phyloP scores from a whole-genome alignment of 2,797 vertebrate species.

The Pipistrellus pipistrellus region DNA sequence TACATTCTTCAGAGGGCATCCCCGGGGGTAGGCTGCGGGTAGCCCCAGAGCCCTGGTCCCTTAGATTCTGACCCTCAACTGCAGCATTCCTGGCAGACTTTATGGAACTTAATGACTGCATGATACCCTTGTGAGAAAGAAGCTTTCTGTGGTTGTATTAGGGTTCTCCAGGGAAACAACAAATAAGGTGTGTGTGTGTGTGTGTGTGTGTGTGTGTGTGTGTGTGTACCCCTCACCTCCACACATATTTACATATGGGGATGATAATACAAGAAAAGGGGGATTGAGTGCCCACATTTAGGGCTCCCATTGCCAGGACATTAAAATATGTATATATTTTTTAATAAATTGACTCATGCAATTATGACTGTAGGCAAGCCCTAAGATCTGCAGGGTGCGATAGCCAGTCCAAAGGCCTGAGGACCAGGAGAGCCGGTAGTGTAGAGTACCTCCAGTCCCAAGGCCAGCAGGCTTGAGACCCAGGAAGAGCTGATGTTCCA shows the following conservation, averaged over 20 bases:
- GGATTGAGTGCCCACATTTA: background rate
- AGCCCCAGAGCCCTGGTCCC: background rate
- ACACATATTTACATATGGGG: no score
- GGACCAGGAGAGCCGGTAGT: fast-evolving
- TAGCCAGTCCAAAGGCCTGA: background rate
- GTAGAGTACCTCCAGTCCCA: background rate
- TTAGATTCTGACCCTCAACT: background rate
- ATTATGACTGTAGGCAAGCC: background rate
- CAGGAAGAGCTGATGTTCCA: background rate
- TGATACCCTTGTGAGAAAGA: background rate
- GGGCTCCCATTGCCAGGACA: background rate
- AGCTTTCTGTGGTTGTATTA: background rate
- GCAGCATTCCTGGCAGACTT: background rate
- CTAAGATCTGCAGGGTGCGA: background rate
- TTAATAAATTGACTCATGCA: background rate
- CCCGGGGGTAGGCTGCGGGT: background rate
- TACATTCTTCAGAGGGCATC: no score
- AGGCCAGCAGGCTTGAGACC: background rate
- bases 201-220: no score
- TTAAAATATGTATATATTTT: background rate
- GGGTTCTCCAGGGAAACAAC: background rate
- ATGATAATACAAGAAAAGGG: background rate
- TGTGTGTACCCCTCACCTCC: background rate
- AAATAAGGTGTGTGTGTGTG: no score
- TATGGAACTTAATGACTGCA: background rate